Base-by-base conservation (phyloP, 1,140 invertebrate species). In the Caenorhabditis inopinata region DNA sequence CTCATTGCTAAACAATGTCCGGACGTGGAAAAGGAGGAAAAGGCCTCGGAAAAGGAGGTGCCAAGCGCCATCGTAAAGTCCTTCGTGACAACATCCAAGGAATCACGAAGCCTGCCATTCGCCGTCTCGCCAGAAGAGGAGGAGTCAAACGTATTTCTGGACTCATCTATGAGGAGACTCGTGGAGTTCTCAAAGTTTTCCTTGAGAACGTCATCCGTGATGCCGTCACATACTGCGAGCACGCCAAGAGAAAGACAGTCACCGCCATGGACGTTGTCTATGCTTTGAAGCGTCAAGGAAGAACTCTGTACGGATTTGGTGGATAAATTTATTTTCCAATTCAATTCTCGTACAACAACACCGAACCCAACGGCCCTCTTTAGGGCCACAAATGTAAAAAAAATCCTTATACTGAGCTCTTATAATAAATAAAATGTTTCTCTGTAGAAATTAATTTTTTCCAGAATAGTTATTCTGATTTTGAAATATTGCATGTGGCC, bases 241-340 rank as follows among this genome's bases (percentile, higher is more conserved):
- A 94, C 89, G 93, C 93, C 83, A 93, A 93, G 90, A 90, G 93
- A 83, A 94, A 94, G 89, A 94, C 93, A 25, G 91, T 92, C 42
- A 94, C 93, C 12, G 93, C 93, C 75, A 94, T 94, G 93, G 93
- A 94, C 87, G 93, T 94, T 21, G 93, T 94, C 23, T 94, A 94
- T 85, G 93, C 93, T 35, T 89, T 94, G 83, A 94, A 94, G 89
- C 89, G 93, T 68, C 93, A 94, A 90, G 93, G 93, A 45, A 90
- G 93, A 74, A 92, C 91, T 45, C 86, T 91, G 18, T 91, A 91
- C 86, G 90, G 91, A 84, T 92, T 92, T 84, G 91, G 91, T 35
- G 91, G 79, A 80, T 80, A 80, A 80, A n/a, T n/a, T n/a, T n/a
- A n/a, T n/a, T n/a, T n/a, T n/a, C n/a, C n/a, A n/a, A n/a, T n/a